Evolutionary conservation across 2,888 invertebrate species (phyloP).

Genomic region (Petrolisthes manimaculis): DNA sequence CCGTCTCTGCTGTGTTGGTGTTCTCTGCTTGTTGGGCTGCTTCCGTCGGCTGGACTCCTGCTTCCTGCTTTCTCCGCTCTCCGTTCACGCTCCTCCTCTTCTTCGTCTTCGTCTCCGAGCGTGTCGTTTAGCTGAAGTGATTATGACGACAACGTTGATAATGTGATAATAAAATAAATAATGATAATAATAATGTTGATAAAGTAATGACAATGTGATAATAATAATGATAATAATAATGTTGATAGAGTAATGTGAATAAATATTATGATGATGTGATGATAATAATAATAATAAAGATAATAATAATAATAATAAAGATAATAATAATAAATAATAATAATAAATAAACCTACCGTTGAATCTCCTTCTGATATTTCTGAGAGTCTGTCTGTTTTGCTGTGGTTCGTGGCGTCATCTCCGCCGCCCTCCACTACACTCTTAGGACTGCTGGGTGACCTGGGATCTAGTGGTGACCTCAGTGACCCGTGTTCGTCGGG

Average conservation of each 20-base stretch:
- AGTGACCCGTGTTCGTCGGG: no score
- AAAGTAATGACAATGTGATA: neutral
- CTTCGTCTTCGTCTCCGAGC: neutral
- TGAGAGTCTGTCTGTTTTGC: slow-evolving; percentile 42
- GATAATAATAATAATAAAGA: neutral
- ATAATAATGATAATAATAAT: neutral
- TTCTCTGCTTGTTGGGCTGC: neutral
- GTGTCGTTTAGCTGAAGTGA: slow-evolving; percentile 8
- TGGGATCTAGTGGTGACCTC: neutral
- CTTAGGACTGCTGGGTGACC: slow-evolving; percentile 18
- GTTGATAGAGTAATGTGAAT: neutral
- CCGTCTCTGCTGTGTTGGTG: neutral
- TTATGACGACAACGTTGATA: no score
- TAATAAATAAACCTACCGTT: slow-evolving; percentile 28
- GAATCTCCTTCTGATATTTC: slow-evolving; percentile 57
- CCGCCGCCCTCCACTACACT: neutral
- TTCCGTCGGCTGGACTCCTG: neutral
- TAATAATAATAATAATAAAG: neutral
- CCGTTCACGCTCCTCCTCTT: slow-evolving; percentile 16
- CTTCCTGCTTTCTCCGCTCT: neutral
- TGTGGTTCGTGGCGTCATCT: slow-evolving; percentile 8
- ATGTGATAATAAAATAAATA: no score
- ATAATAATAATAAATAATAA: neutral
- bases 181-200: neutral
- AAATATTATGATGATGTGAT: neutral